Conservation (phyloP, 2,113 vertebrate species). For the Tauraco erythrolophus region DNA sequence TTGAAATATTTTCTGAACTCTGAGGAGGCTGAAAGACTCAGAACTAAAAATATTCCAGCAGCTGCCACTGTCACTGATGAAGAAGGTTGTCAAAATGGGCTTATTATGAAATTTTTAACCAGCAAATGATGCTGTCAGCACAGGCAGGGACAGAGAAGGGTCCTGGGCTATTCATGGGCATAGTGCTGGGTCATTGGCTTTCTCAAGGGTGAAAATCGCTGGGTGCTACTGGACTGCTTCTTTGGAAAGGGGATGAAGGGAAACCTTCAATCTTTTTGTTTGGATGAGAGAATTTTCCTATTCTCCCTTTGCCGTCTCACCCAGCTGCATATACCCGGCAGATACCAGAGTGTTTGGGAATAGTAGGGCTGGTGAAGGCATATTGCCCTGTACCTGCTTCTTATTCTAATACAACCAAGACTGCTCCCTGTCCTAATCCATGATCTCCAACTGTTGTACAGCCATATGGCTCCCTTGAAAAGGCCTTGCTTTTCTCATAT, state of each 20-base stretch:
- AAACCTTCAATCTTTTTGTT: neutral
- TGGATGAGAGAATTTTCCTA: neutral
- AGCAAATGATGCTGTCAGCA: neutral
- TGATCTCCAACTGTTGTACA: accelerated
- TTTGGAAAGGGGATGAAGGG: neutral
- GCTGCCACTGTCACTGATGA: neutral
- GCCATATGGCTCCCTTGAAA: neutral
- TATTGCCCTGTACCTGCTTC: neutral
- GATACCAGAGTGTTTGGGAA: neutral
- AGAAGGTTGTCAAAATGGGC: neutral
- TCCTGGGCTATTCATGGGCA: neutral
- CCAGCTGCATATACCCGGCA: neutral
- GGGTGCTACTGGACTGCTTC: neutral
- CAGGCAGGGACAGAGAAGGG: neutral
- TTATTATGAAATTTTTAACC: neutral
- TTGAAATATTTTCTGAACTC: neutral
- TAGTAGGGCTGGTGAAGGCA: neutral
- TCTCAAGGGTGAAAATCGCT: neutral
- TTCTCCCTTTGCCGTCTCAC: neutral
- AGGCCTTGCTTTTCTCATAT: neutral
- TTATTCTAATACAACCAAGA: neutral
- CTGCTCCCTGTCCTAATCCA: neutral
- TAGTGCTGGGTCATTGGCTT: neutral
- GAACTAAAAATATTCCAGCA: neutral
- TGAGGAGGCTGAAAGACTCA: neutral